Evolutionary conservation across 2,797 vertebrate species (phyloP), one percentile per base, ranked within the genome.

Genomic region (Periophthalmus magnuspinnatus): DNA sequence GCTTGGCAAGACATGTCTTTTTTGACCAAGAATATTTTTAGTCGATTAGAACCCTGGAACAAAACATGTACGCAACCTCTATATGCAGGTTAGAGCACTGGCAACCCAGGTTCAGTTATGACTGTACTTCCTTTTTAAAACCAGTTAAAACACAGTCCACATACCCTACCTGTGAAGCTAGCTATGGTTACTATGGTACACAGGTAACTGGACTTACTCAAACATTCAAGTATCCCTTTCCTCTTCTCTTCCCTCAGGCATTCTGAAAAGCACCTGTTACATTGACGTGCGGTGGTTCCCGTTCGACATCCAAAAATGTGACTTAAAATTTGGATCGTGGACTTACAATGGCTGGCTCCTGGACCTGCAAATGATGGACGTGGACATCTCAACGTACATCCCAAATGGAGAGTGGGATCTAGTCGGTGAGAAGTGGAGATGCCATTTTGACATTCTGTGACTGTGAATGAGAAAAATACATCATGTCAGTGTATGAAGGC

Each of bases 251-350:
- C 16, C 64, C 55, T 9, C 65, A 94, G 94, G 94, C 32, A 94
- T 95, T 60, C 81, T 95, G 58, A 95, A 95, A 82, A 96, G 95
- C 59, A 97, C 96, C 0, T 96, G 96, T 78, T 97, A 97, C 76
- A 96, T 97, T n/a, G 95, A 97, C 50, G 96, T 97, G 2, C 94
- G 94, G 68, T 97, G 96, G 96, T 97, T 97, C 86, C 96, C 96
- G 2, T 97, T 97, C 57, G 95, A 97, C 63, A 94, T 97, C 58
- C 96, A 97, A 87, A 96, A 95, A 81, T 97, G 96, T 65, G 90
- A 97, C 84, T 90, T 97, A 77, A 97, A 97, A 87, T 97, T 97
- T 80, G 96, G 96, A 66, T 97, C 95, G n/a, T 97, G 96, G 96
- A 97, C 96, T 6, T 87, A 97, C 82, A 95, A 95, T 8, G 96